phyloP scores from a whole-genome alignment of 2,797 vertebrate species.

The Malurus leucopterus region DNA sequence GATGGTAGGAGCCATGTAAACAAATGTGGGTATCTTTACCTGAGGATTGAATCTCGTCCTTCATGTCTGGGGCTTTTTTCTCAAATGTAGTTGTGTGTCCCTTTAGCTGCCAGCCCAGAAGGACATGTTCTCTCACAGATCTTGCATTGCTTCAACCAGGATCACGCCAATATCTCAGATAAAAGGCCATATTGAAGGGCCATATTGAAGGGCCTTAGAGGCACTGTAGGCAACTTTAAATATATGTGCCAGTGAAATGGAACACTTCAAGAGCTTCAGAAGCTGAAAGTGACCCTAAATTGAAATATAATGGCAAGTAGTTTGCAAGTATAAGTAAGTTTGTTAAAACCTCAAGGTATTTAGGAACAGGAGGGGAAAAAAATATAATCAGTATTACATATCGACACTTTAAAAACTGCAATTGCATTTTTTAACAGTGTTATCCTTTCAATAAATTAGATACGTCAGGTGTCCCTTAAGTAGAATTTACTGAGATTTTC shows the following conservation, averaged over 20 bases:
- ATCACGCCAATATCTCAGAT: neutral
- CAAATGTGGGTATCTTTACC: neutral
- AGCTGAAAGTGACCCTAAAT: neutral
- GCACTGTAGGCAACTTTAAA: neutral
- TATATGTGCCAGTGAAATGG: neutral
- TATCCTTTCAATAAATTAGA: neutral
- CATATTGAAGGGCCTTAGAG: neutral
- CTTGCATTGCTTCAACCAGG: neutral
- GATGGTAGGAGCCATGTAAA: neutral
- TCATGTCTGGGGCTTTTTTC: rapidly evolving
- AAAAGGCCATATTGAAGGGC: neutral
- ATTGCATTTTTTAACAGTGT: neutral
- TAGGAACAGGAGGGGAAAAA: neutral
- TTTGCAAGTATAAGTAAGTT: neutral
- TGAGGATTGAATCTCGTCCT: neutral
- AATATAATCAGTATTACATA: neutral
- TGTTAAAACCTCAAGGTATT: neutral
- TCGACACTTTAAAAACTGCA: neutral
- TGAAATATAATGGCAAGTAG: neutral
- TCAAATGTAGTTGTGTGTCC: neutral
- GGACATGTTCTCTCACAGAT: neutral
- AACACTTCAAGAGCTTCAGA: neutral
- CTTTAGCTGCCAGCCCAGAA: neutral
- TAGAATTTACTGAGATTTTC: neutral
- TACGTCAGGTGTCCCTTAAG: neutral